Base-by-base conservation (phyloP, 2,888 invertebrate genomes). In the Cremastobaeus sp. region DNA sequence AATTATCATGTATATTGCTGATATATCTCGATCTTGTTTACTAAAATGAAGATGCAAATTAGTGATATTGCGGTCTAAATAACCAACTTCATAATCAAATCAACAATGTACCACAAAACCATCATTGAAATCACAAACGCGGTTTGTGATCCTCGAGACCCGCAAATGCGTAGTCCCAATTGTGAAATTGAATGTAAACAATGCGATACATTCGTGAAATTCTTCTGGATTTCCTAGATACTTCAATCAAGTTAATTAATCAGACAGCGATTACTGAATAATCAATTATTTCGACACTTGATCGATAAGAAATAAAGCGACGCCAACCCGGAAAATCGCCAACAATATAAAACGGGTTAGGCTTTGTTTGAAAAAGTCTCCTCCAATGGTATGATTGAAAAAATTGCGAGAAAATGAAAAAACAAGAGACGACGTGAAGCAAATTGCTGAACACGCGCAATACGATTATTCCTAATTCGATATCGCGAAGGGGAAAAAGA, bases 1-100 rank as follows among this genome's bases (percentile, higher is more conserved):
- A 70, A 70, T 70, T 70, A 70, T 70, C 62, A 70, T 70, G 62
- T 70, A 64, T 70, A 62, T 70, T 64, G 70, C 55, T 60, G 43
- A 70, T 70, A 62, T 48, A 62, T 70, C 70, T 62, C 18, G 39
- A 62, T 62, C 47, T 55, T 62, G 70, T 70, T 70, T 62, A 55
- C 54, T n/a, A 69, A 69, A 62, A 54, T 43, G 55, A 55, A 62
- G 55, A 62, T 62, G 62, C 70, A 70, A 70, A 70, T 62, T 70
- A 47, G 34, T 25, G 48, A 70, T 69, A 55, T 48, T 54, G 45
- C 45, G 18, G 14, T 57, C 52, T 52, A 68, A 68, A 68, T 68
- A 68, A 59, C 52, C 39, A 52, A 59, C 20, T 59, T 68, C 52
- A 60, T 68, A 68, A 60, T 68, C 68, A 52, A 68, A 68, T 68